Conservation (phyloP, 2,888 invertebrate species). For the Xestia rhomboidea region DNA sequence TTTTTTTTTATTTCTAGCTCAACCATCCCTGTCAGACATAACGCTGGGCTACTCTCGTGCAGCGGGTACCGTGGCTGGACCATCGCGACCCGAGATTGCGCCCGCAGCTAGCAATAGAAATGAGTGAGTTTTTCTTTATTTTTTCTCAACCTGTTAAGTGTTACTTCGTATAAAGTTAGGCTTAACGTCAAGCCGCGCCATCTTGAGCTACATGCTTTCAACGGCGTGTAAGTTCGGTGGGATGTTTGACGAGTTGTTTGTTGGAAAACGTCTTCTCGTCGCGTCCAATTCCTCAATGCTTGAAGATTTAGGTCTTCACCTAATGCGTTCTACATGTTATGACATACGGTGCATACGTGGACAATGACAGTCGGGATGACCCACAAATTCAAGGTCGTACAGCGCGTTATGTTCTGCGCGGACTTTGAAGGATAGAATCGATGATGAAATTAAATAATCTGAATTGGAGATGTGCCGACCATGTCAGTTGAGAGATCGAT, state of each 20-base stretch:
- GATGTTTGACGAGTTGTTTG: not conserved
- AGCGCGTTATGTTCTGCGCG: no score
- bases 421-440: not conserved
- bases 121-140: slow-evolving; percentile 77
- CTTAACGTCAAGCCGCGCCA: not conserved
- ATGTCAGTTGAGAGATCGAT: no score
- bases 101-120: slow-evolving; percentile 81
- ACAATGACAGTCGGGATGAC: no score
- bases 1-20: slow-evolving; percentile 75
- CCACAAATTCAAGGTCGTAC: no score
- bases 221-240: not conserved
- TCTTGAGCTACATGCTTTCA: not conserved
- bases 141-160: not conserved
- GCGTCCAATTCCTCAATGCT: not conserved
- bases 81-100: slow-evolving; percentile 75
- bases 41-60: slow-evolving; percentile 84
- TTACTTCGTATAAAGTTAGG: not conserved
- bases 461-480: no score
- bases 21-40: slow-evolving; percentile 86
- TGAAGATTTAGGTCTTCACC: not conserved
- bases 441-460: not conserved
- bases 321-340: not conserved
- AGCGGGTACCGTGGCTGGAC: slow-evolving; percentile 74
- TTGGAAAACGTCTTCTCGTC: not conserved
- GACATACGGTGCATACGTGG: no score